These are phyloP conservation scores for Verasper variegatus DNA, from an alignment of 2,113 vertebrate genomes.

Conservation along the genomic window DNA sequence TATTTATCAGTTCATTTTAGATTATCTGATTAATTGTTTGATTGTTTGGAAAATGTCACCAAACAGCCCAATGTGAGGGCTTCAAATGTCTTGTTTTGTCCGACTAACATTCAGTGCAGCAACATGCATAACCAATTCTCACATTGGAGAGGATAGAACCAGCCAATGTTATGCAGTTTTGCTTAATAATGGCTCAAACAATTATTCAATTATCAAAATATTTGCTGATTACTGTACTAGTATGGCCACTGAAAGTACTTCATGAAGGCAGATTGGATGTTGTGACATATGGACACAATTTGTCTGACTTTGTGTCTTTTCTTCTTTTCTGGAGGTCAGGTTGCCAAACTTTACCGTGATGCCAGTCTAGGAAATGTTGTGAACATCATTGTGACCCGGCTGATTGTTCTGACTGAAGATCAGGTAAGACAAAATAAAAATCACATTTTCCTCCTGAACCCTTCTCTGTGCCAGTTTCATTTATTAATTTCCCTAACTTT, in stretches of 20 bases:
- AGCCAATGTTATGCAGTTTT: neutral
- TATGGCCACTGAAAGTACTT: neutral
- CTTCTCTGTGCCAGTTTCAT: neutral
- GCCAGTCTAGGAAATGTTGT: constrained; percentile 99
- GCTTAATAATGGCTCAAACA: neutral
- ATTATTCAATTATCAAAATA: neutral
- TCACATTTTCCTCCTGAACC: neutral
- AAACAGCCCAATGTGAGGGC: no score
- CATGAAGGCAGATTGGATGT: neutral
- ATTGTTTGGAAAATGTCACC: neutral
- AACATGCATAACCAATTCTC: no score
- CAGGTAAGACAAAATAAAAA: constrained; percentile 86
- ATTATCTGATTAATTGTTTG: neutral
- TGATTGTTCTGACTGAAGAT: constrained; percentile 98
- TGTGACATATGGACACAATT: constrained; percentile 64
- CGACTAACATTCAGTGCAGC: no score
- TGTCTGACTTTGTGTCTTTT: constrained; percentile 99
- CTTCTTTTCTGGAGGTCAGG: constrained; percentile 99
- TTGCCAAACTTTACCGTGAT: constrained; percentile 99
- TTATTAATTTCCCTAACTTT: neutral
- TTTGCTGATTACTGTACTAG: no score
- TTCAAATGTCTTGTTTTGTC: neutral
- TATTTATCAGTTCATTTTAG: neutral
- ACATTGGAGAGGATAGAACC: neutral
- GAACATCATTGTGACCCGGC: constrained; percentile 98